phyloP scores from a whole-genome alignment of 1,140 invertebrate species.

The Helicoverpa zea region DNA sequence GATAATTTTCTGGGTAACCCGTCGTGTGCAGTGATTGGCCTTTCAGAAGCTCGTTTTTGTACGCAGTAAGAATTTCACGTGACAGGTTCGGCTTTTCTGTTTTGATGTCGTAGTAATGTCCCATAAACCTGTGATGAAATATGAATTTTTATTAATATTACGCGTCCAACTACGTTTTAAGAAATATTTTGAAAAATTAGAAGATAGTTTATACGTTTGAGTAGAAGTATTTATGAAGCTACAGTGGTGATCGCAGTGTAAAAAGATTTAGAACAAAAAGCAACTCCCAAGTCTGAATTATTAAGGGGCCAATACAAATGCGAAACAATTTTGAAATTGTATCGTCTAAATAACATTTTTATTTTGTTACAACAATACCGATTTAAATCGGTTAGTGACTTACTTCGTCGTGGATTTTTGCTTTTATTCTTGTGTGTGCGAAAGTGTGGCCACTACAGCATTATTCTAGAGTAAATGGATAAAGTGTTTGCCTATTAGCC shows the following conservation, averaged over 20 bases:
- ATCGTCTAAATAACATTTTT: too few species aligned
- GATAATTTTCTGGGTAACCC: slow-evolving; percentile 70
- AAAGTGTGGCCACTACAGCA: slow-evolving; percentile 24
- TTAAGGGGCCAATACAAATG: neutral
- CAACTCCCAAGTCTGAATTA: neutral
- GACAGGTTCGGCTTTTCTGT: slow-evolving; percentile 76
- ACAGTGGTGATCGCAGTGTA: neutral
- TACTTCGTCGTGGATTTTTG: slow-evolving; percentile 33
- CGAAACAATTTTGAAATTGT: too few species aligned
- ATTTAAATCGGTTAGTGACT: neutral
- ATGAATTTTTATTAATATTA: neutral
- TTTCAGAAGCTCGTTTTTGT: slow-evolving; percentile 81
- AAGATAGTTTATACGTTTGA: neutral
- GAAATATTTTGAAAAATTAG: neutral
- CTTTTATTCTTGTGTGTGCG: slow-evolving; percentile 20
- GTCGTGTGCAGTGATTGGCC: slow-evolving; percentile 72
- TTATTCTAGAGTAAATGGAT: slow-evolving; percentile 42
- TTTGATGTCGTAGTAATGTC: slow-evolving; percentile 77
- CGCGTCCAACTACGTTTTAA: neutral
- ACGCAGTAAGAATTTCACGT: slow-evolving; percentile 79
- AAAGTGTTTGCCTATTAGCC: slow-evolving; percentile 71
- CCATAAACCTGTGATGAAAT: slow-evolving; percentile 79
- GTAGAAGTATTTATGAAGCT: neutral
- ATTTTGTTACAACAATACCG: neutral
- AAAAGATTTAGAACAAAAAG: neutral